phyloP scores from a whole-genome alignment of 2,888 invertebrate species.

The Nesidiocoris tenuis region DNA sequence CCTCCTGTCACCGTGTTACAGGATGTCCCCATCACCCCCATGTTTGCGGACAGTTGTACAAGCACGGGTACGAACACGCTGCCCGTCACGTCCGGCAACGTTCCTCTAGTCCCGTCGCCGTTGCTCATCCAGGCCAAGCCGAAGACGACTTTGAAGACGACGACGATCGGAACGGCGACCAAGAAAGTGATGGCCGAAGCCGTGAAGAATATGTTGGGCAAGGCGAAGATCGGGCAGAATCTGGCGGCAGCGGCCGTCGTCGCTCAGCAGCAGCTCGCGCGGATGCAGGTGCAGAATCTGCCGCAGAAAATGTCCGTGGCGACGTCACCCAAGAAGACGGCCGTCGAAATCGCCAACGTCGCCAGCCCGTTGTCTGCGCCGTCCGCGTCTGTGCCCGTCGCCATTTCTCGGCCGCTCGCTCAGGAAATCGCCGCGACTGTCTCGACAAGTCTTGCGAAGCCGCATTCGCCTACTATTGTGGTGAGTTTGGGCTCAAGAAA shows the following conservation, averaged over 20 bases:
- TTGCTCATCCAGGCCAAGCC: conserved; percentile 44
- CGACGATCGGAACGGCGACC: conserved; percentile 35
- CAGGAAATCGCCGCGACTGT: background rate
- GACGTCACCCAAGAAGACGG: conserved; percentile 33
- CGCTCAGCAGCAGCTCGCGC: conserved; percentile 39
- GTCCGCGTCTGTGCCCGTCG: conserved; percentile 38
- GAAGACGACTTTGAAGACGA: conserved; percentile 42
- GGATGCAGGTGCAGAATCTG: conserved; percentile 7
- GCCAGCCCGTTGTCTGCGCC: conserved; percentile 29
- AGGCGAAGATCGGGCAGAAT: conserved; percentile 28
- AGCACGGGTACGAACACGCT: conserved; percentile 10
- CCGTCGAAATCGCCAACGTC: conserved; percentile 20
- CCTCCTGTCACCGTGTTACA: no score
- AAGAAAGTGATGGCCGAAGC: conserved; percentile 44
- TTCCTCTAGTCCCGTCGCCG: conserved; percentile 26
- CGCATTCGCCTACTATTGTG: conserved; percentile 5
- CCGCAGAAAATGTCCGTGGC: conserved; percentile 17
- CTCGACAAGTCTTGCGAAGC: background rate
- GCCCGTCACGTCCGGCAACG: conserved; percentile 27
- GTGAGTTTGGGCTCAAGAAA: background rate
- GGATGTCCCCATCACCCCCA: conserved; percentile 15
- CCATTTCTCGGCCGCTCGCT: conserved; percentile 3
- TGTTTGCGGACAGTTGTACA: conserved; percentile 24
- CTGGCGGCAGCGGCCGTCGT: conserved; percentile 7
- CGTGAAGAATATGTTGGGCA: conserved; percentile 47